phyloP scores from a whole-genome alignment of 2,888 invertebrate species.

The Fragum whitleyi region DNA sequence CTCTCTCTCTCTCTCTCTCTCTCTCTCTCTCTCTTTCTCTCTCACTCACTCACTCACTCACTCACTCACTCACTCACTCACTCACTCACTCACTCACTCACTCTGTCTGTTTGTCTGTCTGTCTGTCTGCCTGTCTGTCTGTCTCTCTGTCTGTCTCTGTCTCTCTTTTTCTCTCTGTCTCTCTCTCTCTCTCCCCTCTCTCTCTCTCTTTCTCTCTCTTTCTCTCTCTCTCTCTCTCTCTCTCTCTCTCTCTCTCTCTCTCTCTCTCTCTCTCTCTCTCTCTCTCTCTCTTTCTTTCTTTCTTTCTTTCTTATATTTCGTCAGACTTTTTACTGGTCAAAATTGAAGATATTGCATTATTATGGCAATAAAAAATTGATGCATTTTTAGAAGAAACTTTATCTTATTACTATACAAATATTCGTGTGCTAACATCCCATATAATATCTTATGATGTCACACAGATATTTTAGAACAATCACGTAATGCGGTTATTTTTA shows the following conservation, averaged over 20 bases:
- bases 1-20: conserved; percentile 3
- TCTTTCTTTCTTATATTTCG: not conserved
- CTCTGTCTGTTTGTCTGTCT: too few relatives aligned
- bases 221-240: not conserved
- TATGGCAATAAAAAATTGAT: too few relatives aligned
- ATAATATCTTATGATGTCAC: too few relatives aligned
- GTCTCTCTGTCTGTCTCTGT: too few relatives aligned
- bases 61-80: not conserved
- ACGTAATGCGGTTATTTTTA: too few relatives aligned
- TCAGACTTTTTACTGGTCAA: not conserved
- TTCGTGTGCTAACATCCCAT: too few relatives aligned
- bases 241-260: not conserved
- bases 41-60: conserved; percentile 17
- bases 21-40: conserved; percentile 32
- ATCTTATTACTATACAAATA: too few relatives aligned
- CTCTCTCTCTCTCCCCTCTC: not conserved
- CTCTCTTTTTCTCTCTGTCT: too few relatives aligned
- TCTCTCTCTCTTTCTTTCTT: not conserved
- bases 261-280: not conserved
- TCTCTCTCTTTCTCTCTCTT: not conserved
- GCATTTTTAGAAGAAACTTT: too few relatives aligned
- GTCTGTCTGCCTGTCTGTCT: too few relatives aligned
- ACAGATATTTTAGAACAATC: too few relatives aligned
- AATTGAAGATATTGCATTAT: too few relatives aligned
- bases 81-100: not conserved